Conservation (phyloP, 1,140 invertebrate genomes). For the Bombus soroeensis region DNA sequence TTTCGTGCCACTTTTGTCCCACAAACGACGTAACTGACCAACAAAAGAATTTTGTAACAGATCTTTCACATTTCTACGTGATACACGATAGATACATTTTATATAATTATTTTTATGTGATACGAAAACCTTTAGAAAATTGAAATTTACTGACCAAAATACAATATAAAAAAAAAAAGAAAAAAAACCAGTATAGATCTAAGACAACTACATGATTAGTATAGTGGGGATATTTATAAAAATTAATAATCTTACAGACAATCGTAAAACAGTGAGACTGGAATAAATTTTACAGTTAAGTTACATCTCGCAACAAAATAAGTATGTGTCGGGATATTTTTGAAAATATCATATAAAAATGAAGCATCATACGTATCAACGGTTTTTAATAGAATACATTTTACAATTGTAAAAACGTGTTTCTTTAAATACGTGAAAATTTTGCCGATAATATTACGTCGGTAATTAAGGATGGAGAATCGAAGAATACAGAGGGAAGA, state of each 20-base stretch:
- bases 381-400: too few species aligned
- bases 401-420: too few species aligned
- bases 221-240: too few species aligned
- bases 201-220: too few species aligned
- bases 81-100: background rate
- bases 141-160: background rate
- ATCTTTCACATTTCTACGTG: background rate
- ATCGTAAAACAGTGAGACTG: background rate
- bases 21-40: background rate
- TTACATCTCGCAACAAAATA: too few species aligned
- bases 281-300: too few species aligned
- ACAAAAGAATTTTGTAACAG: background rate
- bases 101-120: background rate
- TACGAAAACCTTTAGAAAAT: background rate
- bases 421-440: background rate
- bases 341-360: too few species aligned
- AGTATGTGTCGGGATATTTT: too few species aligned
- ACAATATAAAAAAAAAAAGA: accelerated
- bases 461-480: background rate
- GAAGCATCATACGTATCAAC: accelerated
- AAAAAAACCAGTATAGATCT: too few species aligned
- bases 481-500: background rate
- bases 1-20: background rate
- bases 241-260: background rate
- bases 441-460: background rate